These are phyloP conservation scores for Drosophila setosimentum DNA, from an alignment of 2,888 invertebrate genomes.

Conservation along the genomic window DNA sequence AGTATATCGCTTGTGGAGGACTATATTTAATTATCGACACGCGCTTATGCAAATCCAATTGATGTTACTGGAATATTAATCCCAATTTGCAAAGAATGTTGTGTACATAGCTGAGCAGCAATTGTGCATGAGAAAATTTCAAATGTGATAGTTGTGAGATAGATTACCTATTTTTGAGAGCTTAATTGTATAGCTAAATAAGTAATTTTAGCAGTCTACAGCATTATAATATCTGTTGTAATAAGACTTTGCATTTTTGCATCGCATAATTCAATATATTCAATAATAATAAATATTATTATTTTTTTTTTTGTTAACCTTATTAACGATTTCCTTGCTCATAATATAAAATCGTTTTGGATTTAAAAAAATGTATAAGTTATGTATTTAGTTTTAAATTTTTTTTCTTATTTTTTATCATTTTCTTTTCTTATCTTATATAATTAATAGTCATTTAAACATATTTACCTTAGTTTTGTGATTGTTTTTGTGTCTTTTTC, in stretches of 20 bases:
- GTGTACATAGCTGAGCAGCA: slow-evolving; percentile 5
- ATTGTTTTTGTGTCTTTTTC: slow-evolving; percentile 78
- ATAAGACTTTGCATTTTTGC: not conserved
- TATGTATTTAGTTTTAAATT: too few species aligned
- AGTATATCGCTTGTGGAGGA: slow-evolving; percentile 2
- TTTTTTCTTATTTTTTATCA: not conserved
- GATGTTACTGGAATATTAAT: slow-evolving; percentile 25
- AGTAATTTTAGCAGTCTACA: not conserved
- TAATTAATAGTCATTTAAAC: not conserved
- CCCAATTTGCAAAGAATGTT: slow-evolving; percentile 7
- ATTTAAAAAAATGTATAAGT: not conserved
- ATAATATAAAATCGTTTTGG: not conserved
- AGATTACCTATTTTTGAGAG: not conserved
- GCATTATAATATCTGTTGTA: not conserved
- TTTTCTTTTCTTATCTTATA: not conserved
- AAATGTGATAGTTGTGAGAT: not conserved
- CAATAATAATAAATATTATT: not conserved
- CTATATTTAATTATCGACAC: slow-evolving; percentile 63
- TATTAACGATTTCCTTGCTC: not conserved
- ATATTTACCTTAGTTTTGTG: slow-evolving; percentile 77
- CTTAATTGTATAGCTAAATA: not conserved
- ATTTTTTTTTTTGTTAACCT: not conserved
- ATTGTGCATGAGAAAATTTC: slow-evolving; percentile 1
- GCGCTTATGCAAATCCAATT: slow-evolving; percentile 63
- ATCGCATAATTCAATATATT: not conserved